These are phyloP conservation scores for Colletes latitarsis DNA, from an alignment of 1,140 invertebrate species.

Conservation along the genomic window DNA sequence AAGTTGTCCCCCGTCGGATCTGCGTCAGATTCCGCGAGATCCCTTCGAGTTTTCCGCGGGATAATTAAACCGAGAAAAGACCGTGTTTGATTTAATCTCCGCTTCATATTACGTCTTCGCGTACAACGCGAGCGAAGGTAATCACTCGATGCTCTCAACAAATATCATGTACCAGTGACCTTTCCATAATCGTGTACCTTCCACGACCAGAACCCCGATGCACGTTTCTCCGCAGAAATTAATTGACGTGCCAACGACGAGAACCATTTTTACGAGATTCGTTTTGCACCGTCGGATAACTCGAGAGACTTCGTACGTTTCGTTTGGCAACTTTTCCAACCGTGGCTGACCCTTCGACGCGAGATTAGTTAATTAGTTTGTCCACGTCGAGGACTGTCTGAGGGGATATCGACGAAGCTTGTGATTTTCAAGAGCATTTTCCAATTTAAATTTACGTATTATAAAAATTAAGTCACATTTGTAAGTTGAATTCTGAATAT, in stretches of 20 bases:
- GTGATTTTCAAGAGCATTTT: too few relatives aligned
- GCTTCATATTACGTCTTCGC: slow-evolving; percentile 12
- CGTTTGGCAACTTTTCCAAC: too few relatives aligned
- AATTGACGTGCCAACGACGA: slow-evolving; percentile 40
- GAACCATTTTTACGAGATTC: slow-evolving; percentile 9
- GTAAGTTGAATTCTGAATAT: too few relatives aligned
- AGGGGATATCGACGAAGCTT: too few relatives aligned
- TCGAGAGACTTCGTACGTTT: neutral
- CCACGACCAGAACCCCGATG: slow-evolving; percentile 3
- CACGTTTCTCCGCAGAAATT: slow-evolving; percentile 27
- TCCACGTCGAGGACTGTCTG: too few relatives aligned
- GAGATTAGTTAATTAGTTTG: too few relatives aligned
- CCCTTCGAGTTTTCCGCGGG: neutral
- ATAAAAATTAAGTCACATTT: too few relatives aligned
- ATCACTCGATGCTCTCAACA: slow-evolving; percentile 42
- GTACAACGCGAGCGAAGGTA: neutral
- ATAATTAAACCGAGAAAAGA: slow-evolving; percentile 4
- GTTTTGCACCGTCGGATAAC: neutral
- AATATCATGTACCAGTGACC: slow-evolving; percentile 49
- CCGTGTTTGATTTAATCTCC: slow-evolving; percentile 26
- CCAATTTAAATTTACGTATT: too few relatives aligned
- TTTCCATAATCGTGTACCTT: slow-evolving; percentile 40
- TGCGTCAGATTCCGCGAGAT: neutral
- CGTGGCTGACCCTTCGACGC: too few relatives aligned
- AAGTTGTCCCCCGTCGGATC: neutral